Conservation (phyloP, 2,888 invertebrate genomes). For the Dioctria rufipes region DNA sequence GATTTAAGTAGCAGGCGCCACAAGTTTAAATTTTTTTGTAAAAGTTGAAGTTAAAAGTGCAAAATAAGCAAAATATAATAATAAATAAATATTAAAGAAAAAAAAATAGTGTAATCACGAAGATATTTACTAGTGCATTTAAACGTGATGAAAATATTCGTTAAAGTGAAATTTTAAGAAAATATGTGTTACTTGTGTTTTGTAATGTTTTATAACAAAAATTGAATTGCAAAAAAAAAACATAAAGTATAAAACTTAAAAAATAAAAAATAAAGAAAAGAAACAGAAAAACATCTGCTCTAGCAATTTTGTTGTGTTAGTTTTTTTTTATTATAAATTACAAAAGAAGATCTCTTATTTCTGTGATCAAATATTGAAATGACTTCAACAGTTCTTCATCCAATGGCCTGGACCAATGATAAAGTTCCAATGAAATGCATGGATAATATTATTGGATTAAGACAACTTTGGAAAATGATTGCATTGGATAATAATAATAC, state of each 20-base stretch:
- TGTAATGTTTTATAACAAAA: background rate
- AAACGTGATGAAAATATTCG: background rate
- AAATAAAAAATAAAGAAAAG: background rate
- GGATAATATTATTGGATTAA: slow-evolving; percentile 68
- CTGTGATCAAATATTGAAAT: slow-evolving; percentile 65
- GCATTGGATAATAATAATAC: slow-evolving; percentile 66
- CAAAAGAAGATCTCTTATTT: slow-evolving; percentile 16
- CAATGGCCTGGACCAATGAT: slow-evolving; percentile 71
- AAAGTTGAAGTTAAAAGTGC: background rate
- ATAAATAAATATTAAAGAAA: no score
- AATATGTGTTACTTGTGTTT: background rate
- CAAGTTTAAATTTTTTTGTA: background rate
- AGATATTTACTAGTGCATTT: background rate
- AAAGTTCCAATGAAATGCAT: slow-evolving; percentile 69
- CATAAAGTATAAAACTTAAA: background rate
- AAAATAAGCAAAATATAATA: no score
- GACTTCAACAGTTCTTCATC: slow-evolving; percentile 70
- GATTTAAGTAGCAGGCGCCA: slow-evolving; percentile 1
- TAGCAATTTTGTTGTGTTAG: background rate
- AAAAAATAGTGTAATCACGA: background rate
- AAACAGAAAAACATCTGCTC: background rate
- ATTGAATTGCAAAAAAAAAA: background rate
- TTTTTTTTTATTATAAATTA: background rate
- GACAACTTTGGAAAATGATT: slow-evolving; percentile 70
- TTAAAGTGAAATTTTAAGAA: background rate